Evolutionary conservation across 2,797 vertebrate genomes (phyloP).

Genomic region (Alca torda): DNA sequence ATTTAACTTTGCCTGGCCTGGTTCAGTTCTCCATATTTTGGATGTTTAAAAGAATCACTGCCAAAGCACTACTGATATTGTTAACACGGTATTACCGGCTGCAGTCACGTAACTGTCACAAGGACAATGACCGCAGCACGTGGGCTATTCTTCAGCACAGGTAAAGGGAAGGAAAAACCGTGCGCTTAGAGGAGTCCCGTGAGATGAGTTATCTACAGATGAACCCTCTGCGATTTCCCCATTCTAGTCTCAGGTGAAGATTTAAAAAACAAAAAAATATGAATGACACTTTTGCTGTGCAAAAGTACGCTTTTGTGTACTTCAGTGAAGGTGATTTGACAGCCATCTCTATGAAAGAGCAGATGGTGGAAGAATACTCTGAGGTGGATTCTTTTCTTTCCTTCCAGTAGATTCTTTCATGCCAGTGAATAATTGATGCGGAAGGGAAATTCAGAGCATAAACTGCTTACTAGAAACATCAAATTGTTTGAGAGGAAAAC

Average conservation of each 20-base stretch:
- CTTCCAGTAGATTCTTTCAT: constrained; percentile 8
- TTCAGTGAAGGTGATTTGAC: constrained; percentile 27
- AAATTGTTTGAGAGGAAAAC: neutral
- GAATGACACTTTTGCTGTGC: neutral
- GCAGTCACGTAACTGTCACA: neutral
- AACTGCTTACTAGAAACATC: neutral
- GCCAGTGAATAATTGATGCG: constrained; percentile 2
- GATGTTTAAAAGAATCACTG: neutral
- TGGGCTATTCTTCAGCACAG: neutral
- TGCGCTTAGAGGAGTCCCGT: neutral
- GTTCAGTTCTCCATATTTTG: neutral
- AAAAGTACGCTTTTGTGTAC: neutral
- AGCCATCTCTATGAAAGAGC: neutral
- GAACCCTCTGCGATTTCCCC: neutral
- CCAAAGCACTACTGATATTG: neutral
- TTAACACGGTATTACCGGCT: neutral
- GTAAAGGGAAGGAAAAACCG: neutral
- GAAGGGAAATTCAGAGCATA: neutral
- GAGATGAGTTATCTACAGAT: neutral
- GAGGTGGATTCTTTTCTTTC: neutral
- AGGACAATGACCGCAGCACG: neutral
- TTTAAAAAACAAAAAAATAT: neutral
- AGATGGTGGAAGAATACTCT: constrained; percentile 52
- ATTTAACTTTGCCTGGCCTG: neutral
- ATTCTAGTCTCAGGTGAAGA: neutral